Base-by-base conservation (phyloP, 2,888 invertebrate species). In the Kuschelorhynchus macadamiae region DNA sequence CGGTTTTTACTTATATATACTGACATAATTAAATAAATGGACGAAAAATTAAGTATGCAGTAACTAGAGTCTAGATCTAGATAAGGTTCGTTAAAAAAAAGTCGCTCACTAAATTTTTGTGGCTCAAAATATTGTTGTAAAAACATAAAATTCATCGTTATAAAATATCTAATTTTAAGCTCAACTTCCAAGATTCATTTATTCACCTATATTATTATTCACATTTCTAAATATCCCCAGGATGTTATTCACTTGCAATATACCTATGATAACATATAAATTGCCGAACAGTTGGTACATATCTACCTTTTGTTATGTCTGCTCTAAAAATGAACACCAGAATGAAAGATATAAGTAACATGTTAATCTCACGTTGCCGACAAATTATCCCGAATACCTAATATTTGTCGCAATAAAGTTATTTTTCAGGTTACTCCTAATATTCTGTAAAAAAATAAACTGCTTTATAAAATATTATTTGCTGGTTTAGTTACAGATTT, bases 271-370 rank as follows among this genome's bases (percentile, higher is more conserved):
- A 62, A 62, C 46, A 53, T 55, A 55, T 46, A 47, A 33, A 46
- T 62, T 47, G 33, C 44, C 18, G 20, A 41, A 25, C 62, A 62
- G 53, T 62, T 62, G 62, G 53, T 44, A 32, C 25, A 17, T 46
- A 55, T 62, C 53, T 46, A 62, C 62, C 62, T 62, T 62, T 55
- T 62, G 55, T 62, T 62, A 62, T 62, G 62, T 42, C 62, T 62
- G 12, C 11, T 9, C 32, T 53, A 21, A 44, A 62, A 55, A 62
- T 39, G 41, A 36, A 18, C 20, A 17, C 21, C 53, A 7, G 41
- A 32, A 30, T 52, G 17, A 52, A 32, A 4, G 52, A 30, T 25
- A 25, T 25, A 25, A 5, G 7, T 25, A 25, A 5, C 25, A 7
- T 25, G 3, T 25, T 25, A 25, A 7, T 5, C 25, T 36, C 11